A percentile compares a stretch with the other conserved stretches of the same genome.
phyloP scores from a whole-genome alignment of 2,797 vertebrate species.

The Gila robusta region DNA sequence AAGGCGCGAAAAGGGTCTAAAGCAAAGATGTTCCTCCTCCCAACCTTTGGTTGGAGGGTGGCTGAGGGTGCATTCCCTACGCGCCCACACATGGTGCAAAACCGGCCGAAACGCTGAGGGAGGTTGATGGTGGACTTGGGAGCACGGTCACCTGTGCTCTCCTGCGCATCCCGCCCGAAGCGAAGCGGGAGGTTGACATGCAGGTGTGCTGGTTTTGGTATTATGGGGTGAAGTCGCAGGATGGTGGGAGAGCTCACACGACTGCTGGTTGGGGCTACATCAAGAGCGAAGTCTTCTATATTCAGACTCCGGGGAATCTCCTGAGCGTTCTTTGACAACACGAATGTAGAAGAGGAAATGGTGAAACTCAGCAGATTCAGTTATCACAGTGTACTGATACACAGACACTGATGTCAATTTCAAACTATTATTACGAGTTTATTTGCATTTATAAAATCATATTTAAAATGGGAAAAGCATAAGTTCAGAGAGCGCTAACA shows the following conservation, averaged over 20 bases:
- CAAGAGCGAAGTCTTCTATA: conserved; percentile 65
- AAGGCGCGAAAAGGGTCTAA: conserved; percentile 62
- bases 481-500: no score
- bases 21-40: conserved; percentile 57
- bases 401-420: neutral
- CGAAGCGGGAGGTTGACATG: conserved; percentile 77
- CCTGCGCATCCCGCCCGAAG: conserved; percentile 70
- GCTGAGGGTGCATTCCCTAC: conserved; percentile 37
- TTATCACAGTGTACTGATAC: neutral
- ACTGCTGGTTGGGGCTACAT: conserved; percentile 60
- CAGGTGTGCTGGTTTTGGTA: conserved; percentile 59
- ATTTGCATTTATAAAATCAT: neutral
- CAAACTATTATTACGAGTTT: neutral
- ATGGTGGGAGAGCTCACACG: conserved; percentile 67
- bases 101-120: conserved; percentile 80
- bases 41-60: conserved; percentile 65
- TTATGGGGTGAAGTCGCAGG: conserved; percentile 69
- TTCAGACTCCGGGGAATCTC: conserved; percentile 73
- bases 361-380: neutral
- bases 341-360: neutral
- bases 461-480: neutral
- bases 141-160: conserved; percentile 24
- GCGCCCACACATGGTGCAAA: conserved; percentile 64
- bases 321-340: conserved; percentile 40
- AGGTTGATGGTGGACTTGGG: conserved; percentile 71